Base-by-base conservation (phyloP, 2,113 vertebrate species). In the Phrynosoma blainvillii region DNA sequence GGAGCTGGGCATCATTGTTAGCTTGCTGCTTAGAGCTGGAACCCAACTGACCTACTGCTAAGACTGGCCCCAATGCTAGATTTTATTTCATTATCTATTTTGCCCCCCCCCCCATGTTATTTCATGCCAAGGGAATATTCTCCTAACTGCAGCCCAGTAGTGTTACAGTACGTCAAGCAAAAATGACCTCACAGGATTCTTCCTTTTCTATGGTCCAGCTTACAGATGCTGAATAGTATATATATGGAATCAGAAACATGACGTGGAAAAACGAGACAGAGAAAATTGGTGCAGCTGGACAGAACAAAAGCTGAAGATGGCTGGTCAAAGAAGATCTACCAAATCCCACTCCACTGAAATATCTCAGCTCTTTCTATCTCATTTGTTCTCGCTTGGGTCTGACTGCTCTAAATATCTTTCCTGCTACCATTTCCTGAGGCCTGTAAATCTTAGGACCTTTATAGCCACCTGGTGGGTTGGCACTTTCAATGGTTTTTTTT, bases 401-500 rank as follows among this genome's bases (percentile, higher is more conserved):
- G 84, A 42, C 25, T 10, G 20, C 36, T 66, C 23, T 18, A 62
- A 47, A 66, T 30, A 32, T 68, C 18, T 5, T 0, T 11, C n/a
- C n/a, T 54, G 23, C 27, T 40, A 70, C 52, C 23, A 40, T 12
- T 86, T 70, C 10, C 13, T 14, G 42, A 13, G 40, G 40, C 1
- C 9, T 59, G 42, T 56, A 40, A 21, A 80, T 11, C 21, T 36
- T 36, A 36, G 12, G 40, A 40, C 4, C 20, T 78, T 9, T n/a
- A 47, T 66, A 68, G 59, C 18, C 30, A 68, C 36, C 25, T 65
- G 71, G 11, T 23, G 8, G 47, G 59, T 36, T 59, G 32, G 42
- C n/a, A 86, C 79, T 78, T 52, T 66, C 59, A 86, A 32, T 68
- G 18, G 52, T n/a, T n/a, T n/a, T n/a, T n/a, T n/a, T n/a, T n/a